Percentiles rank a stretch among this genome's conserved stretches.
These are phyloP conservation scores for Choloepus hoffmanni DNA, from an alignment of 2,113 vertebrate species.

Conservation along the genomic window DNA sequence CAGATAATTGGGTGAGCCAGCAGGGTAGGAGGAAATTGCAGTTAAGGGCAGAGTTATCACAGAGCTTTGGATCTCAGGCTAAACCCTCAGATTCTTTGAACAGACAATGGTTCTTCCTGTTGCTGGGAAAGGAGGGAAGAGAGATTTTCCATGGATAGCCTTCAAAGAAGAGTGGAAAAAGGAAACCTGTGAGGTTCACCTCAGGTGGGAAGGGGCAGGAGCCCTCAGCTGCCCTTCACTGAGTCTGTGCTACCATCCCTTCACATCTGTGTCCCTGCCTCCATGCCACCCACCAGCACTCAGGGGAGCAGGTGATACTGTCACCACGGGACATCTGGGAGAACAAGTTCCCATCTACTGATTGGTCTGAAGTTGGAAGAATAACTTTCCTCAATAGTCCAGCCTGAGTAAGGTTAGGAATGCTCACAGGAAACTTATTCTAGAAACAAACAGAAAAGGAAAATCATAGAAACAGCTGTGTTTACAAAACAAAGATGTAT, in stretches of 20 bases:
- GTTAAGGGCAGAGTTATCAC: not conserved
- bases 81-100: not conserved
- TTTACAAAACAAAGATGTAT: not conserved
- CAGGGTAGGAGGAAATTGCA: not conserved
- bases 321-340: not conserved
- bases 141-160: not conserved
- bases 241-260: not conserved
- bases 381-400: not conserved
- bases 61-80: not conserved
- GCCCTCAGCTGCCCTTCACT: not conserved
- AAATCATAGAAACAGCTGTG: not conserved
- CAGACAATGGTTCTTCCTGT: not conserved
- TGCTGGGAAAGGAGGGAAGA: not conserved
- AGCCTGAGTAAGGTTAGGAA: not conserved
- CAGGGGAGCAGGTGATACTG: not conserved
- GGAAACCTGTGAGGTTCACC: not conserved
- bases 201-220: not conserved
- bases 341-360: not conserved
- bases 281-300: not conserved
- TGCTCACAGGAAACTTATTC: not conserved
- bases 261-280: accelerated
- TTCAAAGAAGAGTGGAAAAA: not conserved
- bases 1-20: not conserved
- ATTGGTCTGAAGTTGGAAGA: not conserved
- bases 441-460: not conserved